phyloP scores from a whole-genome alignment of 2,797 vertebrate species.

The Podarcis lilfordi region DNA sequence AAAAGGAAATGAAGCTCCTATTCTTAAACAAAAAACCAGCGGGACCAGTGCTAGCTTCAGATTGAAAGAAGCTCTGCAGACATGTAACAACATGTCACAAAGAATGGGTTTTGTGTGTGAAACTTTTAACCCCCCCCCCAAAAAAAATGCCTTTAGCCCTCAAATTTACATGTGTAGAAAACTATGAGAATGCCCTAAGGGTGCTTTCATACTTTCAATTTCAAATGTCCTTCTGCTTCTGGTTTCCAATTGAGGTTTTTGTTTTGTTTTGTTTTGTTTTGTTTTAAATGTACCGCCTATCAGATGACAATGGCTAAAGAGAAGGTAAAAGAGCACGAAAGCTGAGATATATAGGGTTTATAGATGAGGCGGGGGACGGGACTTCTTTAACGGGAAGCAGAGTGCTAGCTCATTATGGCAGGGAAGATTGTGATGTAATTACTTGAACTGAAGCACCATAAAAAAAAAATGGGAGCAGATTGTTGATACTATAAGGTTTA shows the following conservation, averaged over 20 bases:
- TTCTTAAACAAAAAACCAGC: no score
- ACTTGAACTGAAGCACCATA: neutral
- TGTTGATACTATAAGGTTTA: neutral
- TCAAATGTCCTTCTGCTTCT: neutral
- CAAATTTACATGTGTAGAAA: no score
- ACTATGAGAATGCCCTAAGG: neutral
- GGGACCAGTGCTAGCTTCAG: no score
- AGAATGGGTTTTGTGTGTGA: no score
- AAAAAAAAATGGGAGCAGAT: neutral
- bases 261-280: no score
- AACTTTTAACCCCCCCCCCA: no score
- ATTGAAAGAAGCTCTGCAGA: no score
- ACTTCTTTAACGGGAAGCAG: neutral
- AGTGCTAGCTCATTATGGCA: neutral
- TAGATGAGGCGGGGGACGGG: neutral
- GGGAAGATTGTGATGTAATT: neutral
- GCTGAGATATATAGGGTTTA: neutral
- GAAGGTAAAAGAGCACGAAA: neutral
- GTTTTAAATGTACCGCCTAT: neutral
- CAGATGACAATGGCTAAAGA: neutral
- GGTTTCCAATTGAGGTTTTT: neutral
- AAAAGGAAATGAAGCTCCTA: neutral
- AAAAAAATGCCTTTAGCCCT: neutral
- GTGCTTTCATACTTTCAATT: neutral
- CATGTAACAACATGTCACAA: no score